phyloP scores from a whole-genome alignment of 1,140 invertebrate genomes.

The Pomacea maculata region DNA sequence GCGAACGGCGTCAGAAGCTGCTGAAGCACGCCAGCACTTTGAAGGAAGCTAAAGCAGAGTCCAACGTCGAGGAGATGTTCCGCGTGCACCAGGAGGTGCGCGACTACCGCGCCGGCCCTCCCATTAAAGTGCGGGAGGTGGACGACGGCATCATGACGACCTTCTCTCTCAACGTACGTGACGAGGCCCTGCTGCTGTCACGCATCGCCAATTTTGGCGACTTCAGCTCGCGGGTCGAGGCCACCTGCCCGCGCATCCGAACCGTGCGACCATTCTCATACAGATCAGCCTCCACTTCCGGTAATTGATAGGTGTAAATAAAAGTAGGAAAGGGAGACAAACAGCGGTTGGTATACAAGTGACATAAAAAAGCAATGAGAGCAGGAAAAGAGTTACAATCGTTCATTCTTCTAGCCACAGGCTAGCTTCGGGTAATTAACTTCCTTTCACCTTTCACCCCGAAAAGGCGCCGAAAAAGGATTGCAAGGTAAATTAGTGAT shows the following conservation, averaged over 20 bases:
- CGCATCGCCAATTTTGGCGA: conserved; percentile 46
- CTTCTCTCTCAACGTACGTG: conserved; percentile 42
- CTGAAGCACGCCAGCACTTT: conserved; percentile 30
- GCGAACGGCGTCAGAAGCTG: conserved; percentile 23
- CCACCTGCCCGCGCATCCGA: conserved; percentile 24
- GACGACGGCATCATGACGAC: conserved; percentile 47
- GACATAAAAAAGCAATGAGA: too few relatives aligned
- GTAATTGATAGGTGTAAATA: not conserved
- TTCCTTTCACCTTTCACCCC: too few relatives aligned
- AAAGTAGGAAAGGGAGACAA: not conserved
- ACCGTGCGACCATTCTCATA: conserved; percentile 9
- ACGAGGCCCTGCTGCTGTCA: conserved; percentile 36
- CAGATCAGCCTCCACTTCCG: conserved; percentile 1
- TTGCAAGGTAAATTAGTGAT: too few relatives aligned
- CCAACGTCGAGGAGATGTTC: conserved; percentile 47
- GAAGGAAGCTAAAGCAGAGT: conserved; percentile 37
- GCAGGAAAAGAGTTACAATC: too few relatives aligned
- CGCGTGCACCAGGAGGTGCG: conserved; percentile 37
- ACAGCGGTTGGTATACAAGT: too few relatives aligned
- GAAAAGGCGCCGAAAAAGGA: too few relatives aligned
- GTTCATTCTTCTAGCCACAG: too few relatives aligned
- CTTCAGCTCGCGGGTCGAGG: conserved; percentile 36
- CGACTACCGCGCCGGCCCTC: conserved; percentile 31
- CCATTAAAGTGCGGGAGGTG: conserved; percentile 37
- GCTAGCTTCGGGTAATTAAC: too few relatives aligned